Evolutionary conservation across 2,797 vertebrate species (phyloP).

Genomic region (Hipposideros larvatus): DNA sequence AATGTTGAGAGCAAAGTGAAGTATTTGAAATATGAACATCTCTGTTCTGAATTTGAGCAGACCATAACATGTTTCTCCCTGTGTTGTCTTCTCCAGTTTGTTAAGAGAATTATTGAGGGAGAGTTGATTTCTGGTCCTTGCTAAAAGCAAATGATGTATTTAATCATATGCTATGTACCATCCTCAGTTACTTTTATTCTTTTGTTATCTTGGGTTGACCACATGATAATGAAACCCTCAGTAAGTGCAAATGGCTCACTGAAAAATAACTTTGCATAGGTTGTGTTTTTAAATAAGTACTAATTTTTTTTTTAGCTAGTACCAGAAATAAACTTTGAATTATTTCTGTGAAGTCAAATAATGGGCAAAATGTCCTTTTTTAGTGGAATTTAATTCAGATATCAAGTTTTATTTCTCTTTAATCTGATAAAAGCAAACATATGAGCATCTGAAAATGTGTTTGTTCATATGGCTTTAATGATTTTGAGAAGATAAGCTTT

Average conservation of each 20-base stretch:
- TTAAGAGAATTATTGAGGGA: not conserved
- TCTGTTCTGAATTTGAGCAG: too few species aligned
- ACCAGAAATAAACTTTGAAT: slow-evolving; percentile 1
- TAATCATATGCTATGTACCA: too few species aligned
- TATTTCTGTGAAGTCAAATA: slow-evolving; percentile 27
- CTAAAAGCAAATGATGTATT: too few species aligned
- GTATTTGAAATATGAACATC: too few species aligned
- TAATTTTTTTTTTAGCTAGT: not conserved
- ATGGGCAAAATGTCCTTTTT: not conserved
- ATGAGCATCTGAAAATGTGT: not conserved
- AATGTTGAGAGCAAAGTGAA: too few species aligned
- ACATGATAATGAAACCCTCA: not conserved
- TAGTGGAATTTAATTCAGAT: slow-evolving; percentile 5
- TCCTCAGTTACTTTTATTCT: not conserved
- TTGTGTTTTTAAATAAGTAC: not conserved
- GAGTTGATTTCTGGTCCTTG: too few species aligned
- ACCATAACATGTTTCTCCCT: rapidly evolving
- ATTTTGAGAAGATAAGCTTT: slow-evolving; percentile 51
- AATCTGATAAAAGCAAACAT: slow-evolving; percentile 26
- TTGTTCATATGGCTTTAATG: slow-evolving; percentile 39
- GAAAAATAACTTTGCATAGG: not conserved
- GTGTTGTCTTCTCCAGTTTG: not conserved
- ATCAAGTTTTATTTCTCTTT: slow-evolving; percentile 1
- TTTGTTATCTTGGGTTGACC: not conserved
- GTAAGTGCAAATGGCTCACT: not conserved